Conservation (phyloP, 2,797 vertebrate genomes). For the Gymnopithys bicolor region DNA sequence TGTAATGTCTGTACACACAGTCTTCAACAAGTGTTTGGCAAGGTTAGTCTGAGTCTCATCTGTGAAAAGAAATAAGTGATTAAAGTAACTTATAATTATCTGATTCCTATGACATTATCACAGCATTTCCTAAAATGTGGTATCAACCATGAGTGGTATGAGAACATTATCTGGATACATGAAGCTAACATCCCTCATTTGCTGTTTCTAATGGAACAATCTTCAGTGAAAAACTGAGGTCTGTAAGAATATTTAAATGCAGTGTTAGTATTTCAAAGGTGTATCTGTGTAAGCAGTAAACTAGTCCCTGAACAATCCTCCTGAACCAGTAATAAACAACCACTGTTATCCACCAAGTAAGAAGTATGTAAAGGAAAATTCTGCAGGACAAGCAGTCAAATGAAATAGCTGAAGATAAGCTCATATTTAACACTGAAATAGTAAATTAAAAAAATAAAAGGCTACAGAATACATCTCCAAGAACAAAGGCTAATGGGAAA, state of each 20-base stretch:
- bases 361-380: not conserved
- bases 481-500: not conserved
- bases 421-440: not conserved
- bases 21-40: slow-evolving; percentile 90
- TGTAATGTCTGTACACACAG: slow-evolving; percentile 88
- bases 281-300: not conserved
- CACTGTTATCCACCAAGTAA: not conserved
- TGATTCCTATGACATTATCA: not conserved
- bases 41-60: slow-evolving; percentile 91
- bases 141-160: not conserved
- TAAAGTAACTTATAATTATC: not conserved
- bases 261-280: not conserved
- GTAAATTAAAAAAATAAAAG: not conserved
- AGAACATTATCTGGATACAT: not conserved
- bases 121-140: not conserved
- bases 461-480: not conserved
- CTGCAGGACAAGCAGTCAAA: not conserved
- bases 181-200: not conserved
- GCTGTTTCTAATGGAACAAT: not conserved
- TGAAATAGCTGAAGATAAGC: not conserved
- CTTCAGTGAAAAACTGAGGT: not conserved
- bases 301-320: not conserved
- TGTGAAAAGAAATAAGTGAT: slow-evolving; percentile 72
- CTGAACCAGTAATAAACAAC: not conserved
- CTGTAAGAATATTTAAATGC: not conserved